Conservation (phyloP, 2,888 invertebrate genomes). For the Pristionchus mayeri region DNA sequence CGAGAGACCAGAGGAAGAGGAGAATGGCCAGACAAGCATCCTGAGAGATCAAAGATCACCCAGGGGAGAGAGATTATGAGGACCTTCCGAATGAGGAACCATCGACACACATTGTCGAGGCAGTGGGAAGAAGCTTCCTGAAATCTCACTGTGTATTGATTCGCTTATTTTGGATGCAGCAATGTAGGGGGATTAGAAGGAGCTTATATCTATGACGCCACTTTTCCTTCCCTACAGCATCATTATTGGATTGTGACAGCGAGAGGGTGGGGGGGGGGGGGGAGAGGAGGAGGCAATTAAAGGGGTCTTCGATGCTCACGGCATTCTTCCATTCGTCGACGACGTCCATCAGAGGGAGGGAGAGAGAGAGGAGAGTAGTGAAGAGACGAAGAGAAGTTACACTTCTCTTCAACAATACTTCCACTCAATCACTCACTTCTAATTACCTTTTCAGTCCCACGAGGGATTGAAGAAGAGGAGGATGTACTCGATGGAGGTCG, state of each 20-base stretch:
- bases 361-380: slow-evolving; percentile 9
- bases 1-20: slow-evolving; percentile 33
- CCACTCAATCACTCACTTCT: not conserved
- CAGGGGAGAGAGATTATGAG: not conserved
- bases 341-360: slow-evolving; percentile 35
- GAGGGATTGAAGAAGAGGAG: not conserved
- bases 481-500: slow-evolving; percentile 16
- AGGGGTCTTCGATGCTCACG: no score
- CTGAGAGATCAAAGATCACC: slow-evolving; percentile 40
- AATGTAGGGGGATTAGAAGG: no score
- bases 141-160: no score
- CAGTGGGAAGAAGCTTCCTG: slow-evolving; percentile 8
- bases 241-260: no score
- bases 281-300: no score
- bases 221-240: no score
- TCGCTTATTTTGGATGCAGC: no score
- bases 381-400: slow-evolving; percentile 3
- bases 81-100: slow-evolving; percentile 22
- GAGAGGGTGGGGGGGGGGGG: no score
- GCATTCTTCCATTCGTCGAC: not conserved
- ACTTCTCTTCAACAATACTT: not conserved
- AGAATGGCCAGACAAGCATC: slow-evolving; percentile 20
- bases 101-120: slow-evolving; percentile 10
- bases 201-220: not conserved
- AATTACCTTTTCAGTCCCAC: no score